Conservation (phyloP, 2,888 invertebrate genomes). For the Enoplolaimus lenunculus region DNA sequence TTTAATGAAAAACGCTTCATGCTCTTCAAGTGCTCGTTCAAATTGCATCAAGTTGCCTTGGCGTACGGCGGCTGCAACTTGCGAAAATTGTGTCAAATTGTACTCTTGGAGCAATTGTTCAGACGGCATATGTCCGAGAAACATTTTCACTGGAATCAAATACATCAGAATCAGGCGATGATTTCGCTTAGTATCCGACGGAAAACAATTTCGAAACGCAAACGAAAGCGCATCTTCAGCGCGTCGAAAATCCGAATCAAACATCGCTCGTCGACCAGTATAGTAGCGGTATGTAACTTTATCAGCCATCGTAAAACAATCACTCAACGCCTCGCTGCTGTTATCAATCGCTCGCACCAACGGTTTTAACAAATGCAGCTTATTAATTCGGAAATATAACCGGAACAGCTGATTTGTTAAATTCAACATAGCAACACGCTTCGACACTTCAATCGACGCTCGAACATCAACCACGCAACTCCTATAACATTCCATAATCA, state of each 20-base stretch:
- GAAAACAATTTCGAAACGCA: slow-evolving; percentile 78
- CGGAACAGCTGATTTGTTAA: slow-evolving; percentile 93
- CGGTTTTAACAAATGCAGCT: slow-evolving; percentile 57
- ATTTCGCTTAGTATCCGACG: slow-evolving; percentile 60
- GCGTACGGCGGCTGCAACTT: slow-evolving; percentile 70
- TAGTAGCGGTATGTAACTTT: slow-evolving; percentile 89
- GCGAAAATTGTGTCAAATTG: slow-evolving; percentile 74
- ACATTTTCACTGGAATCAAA: slow-evolving; percentile 88
- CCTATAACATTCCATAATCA: slow-evolving; percentile 34
- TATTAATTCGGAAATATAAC: slow-evolving; percentile 63
- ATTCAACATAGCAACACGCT: slow-evolving; percentile 85
- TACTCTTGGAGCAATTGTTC: slow-evolving; percentile 66
- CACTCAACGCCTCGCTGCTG: slow-evolving; percentile 58
- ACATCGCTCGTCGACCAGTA: slow-evolving; percentile 93
- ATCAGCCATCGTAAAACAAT: slow-evolving; percentile 74
- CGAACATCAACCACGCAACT: slow-evolving; percentile 45
- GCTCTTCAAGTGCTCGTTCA: slow-evolving; percentile 64
- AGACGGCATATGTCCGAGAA: slow-evolving; percentile 85
- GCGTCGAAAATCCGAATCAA: slow-evolving; percentile 73
- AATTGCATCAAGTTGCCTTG: slow-evolving; percentile 72
- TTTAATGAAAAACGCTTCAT: slow-evolving; percentile 80
- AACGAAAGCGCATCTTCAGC: slow-evolving; percentile 82
- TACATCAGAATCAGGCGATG: slow-evolving; percentile 83
- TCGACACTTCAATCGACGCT: slow-evolving; percentile 74
- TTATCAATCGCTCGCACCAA: slow-evolving; percentile 90